Evolutionary conservation across 2,888 invertebrate species (phyloP), one percentile per base, ranked within the genome.

Genomic region (Meta bourneti): DNA sequence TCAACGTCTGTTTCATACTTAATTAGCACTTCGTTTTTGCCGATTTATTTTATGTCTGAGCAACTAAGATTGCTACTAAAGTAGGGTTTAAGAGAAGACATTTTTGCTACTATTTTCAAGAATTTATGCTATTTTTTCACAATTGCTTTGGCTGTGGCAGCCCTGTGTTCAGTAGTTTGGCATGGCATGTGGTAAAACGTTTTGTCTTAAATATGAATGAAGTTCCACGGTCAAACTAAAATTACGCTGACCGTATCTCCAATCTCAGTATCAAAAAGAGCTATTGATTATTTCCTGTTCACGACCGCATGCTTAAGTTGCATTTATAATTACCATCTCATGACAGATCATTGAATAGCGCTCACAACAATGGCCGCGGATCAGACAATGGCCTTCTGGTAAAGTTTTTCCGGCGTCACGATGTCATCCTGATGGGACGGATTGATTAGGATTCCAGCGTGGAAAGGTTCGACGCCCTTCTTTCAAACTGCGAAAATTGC

Each of bases 381-480:
- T 34, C 54, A 54, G 79, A 90, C 90, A 90, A 90, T 90, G 85
- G 85, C 54, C 52, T 74, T 74, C 52, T 34, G 34, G 34, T 34
- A 34, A 34, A 4, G 34, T 89, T 89, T 83, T 90, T 90, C 87
- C 87, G 87, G 82, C 87, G 82, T 77, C 85, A 90, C 85, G 70
- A 49, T 87, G 87, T 78, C 87, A 82, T 86, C 71, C 61, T 49
- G 91, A 91, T 91, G 78, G 52, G 20, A 72, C 7, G 61, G 54
- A 51, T 70, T 79, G 91, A 91, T 91, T 87, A 91, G 87, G 51
- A 52, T 20, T 51, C 9, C 11, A 82, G 80, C 48, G 20, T 6
- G 48, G 74, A 80, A 87, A 87, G 89, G 91, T 91, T 91, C 91
- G 91, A 82, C 82, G 91, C 72, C 91, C 91, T 75, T 80, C 49